Evolutionary conservation across 2,888 invertebrate species (phyloP).

Genomic region (Andrena trimmerana): DNA sequence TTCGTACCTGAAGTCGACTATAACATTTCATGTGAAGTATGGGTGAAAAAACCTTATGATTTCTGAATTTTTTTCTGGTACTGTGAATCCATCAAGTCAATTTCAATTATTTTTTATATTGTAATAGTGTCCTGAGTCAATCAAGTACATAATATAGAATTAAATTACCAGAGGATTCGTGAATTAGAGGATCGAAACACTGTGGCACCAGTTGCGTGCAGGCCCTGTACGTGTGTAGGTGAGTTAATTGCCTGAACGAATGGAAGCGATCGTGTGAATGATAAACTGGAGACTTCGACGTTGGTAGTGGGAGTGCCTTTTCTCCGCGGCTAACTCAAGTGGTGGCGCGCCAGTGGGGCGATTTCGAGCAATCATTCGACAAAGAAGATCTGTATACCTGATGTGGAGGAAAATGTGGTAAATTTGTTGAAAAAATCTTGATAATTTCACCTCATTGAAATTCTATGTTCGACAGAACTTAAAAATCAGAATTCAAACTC

Average conservation of each 20-base stretch:
- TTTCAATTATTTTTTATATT: neutral
- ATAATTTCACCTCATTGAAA: neutral
- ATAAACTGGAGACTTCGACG: constrained; percentile 49
- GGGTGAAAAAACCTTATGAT: too few relatives aligned
- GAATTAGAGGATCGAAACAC: constrained; percentile 9
- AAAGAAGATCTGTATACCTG: neutral
- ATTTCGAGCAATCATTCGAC: neutral
- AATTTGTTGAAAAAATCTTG: neutral
- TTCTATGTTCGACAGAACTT: neutral
- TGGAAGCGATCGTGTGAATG: constrained; percentile 51
- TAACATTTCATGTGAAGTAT: too few relatives aligned
- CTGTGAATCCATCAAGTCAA: too few relatives aligned
- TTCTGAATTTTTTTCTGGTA: too few relatives aligned
- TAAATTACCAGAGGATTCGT: constrained; percentile 18
- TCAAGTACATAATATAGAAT: neutral
- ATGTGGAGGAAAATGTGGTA: neutral
- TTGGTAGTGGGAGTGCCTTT: constrained; percentile 26
- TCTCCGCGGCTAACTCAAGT: neutral
- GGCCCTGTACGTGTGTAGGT: constrained; percentile 35
- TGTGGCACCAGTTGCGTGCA: constrained; percentile 42
- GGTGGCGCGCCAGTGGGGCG: neutral
- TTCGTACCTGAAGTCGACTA: too few relatives aligned
- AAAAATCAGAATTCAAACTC: neutral
- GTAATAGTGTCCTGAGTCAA: neutral
- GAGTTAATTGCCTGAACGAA: constrained; percentile 61